A percentile compares a stretch with the other conserved stretches of the same genome.
phyloP scores from a whole-genome alignment of 2,113 vertebrate genomes.

The Heterotilapia buettikoferi region DNA sequence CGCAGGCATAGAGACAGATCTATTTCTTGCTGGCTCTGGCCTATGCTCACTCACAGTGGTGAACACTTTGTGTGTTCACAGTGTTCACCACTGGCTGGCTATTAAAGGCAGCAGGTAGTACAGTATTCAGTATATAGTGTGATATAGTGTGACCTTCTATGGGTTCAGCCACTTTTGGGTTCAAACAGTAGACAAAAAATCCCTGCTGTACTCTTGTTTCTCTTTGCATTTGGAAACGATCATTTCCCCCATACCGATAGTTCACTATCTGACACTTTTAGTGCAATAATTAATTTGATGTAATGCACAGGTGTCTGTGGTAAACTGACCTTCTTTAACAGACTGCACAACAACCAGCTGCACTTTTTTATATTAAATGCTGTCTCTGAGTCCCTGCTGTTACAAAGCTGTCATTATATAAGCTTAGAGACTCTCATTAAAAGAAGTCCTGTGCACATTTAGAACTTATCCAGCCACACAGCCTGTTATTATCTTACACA shows the following conservation, averaged over 20 bases:
- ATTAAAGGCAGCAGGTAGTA: neutral
- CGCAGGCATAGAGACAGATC: neutral
- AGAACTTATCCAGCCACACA: neutral
- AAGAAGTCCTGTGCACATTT: neutral
- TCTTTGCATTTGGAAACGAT: neutral
- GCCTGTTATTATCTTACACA: neutral
- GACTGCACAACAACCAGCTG: neutral
- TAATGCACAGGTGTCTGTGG: neutral
- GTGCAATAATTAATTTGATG: neutral
- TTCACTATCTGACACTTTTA: neutral
- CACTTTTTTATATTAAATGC: neutral
- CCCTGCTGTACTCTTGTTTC: neutral
- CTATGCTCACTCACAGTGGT: neutral
- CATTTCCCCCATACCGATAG: neutral
- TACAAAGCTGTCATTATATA: neutral
- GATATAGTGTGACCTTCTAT: neutral
- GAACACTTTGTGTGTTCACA: neutral
- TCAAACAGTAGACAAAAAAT: neutral
- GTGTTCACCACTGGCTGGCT: neutral
- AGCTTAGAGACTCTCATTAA: neutral
- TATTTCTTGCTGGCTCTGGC: neutral
- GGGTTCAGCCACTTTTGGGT: neutral
- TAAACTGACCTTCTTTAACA: neutral
- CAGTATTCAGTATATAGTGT: neutral
- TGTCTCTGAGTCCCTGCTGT: neutral